Evolutionary conservation across 2,888 invertebrate genomes (phyloP).

Genomic region (Drosophila pegasa): DNA sequence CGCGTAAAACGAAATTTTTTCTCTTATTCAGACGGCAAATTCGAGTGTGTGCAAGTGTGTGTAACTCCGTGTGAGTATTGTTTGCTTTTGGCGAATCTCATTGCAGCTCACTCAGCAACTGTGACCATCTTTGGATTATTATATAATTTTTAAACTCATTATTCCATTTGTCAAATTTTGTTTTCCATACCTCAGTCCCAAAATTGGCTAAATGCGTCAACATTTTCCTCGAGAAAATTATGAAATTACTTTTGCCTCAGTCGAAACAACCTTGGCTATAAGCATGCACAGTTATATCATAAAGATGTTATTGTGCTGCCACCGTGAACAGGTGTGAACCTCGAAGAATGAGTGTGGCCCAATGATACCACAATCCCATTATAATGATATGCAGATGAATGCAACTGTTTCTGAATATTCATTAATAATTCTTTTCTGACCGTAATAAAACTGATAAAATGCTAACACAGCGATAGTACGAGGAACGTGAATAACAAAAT

Average conservation of each 20-base stretch:
- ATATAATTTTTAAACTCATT: conserved; percentile 70
- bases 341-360: conserved; percentile 12
- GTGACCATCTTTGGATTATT: conserved; percentile 63
- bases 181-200: conserved; percentile 41
- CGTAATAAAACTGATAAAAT: conserved; percentile 8
- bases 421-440: conserved; percentile 1
- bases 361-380: conserved; percentile 2
- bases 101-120: conserved; percentile 63
- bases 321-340: conserved; percentile 13
- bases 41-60: conserved; percentile 23
- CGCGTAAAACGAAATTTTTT: conserved; percentile 68
- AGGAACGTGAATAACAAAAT: neutral
- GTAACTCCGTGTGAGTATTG: conserved; percentile 8
- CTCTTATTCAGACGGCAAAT: conserved; percentile 21
- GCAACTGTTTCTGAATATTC: neutral
- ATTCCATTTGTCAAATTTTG: conserved; percentile 67
- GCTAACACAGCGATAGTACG: conserved; percentile 1
- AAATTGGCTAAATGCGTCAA: conserved; percentile 68
- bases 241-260: conserved; percentile 46
- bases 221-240: conserved; percentile 53
- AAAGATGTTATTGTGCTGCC: conserved; percentile 9
- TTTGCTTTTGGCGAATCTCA: conserved; percentile 53
- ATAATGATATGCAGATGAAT: conserved; percentile 12
- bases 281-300: conserved; percentile 40
- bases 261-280: conserved; percentile 59